Base-by-base conservation (phyloP, 1,140 invertebrate species). In the Tetramorium simillimum region DNA sequence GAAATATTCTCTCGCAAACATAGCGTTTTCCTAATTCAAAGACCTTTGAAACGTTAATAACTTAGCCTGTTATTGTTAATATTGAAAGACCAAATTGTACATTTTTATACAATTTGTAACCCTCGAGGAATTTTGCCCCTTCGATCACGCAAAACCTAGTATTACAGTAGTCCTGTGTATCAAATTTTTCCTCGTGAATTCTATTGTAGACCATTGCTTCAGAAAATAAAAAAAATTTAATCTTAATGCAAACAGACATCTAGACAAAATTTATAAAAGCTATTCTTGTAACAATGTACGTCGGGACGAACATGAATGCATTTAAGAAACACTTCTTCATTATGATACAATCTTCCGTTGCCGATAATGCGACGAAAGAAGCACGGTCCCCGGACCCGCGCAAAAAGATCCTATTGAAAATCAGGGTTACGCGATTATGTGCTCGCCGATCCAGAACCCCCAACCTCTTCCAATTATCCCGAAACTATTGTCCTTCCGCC, bases 401-500 rank as follows among this genome's bases (percentile, higher is more conserved):
- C 51, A 77, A 77, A 65, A 65, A 78, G 82, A 28, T 65, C 72
- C 89, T 81, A 89, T 90, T 89, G 88, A 89, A 90, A 89, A 90
- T 90, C 89, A 87, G 77, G 84, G 85, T 89, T 82, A 86, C 77
- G 58, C 77, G 85, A 88, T 90, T 87, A 86, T 77, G 89, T 87
- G 85, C 88, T 85, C 85, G 85, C 77, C 88, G 88, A 86, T 82
- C 85, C 90, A 84, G 63, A 89, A 80, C 77, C 88, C 86, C 88
- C 65, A 40, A 43, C 78, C 73, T 85, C 88, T 86, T 86, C 91
- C 89, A 93, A 93, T 93, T 92, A 92, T 91, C 88, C 81, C 85
- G 80, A 92, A 92, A 91, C 89, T 92, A 92, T 91, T 88, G 86
- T 86, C 90, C 88, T 90, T 91, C 85, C 87, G 89, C 77, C 37